Evolutionary conservation across 2,888 invertebrate species (phyloP), one percentile per base, ranked within the genome.

Genomic region (Drosophila ezoana): DNA sequence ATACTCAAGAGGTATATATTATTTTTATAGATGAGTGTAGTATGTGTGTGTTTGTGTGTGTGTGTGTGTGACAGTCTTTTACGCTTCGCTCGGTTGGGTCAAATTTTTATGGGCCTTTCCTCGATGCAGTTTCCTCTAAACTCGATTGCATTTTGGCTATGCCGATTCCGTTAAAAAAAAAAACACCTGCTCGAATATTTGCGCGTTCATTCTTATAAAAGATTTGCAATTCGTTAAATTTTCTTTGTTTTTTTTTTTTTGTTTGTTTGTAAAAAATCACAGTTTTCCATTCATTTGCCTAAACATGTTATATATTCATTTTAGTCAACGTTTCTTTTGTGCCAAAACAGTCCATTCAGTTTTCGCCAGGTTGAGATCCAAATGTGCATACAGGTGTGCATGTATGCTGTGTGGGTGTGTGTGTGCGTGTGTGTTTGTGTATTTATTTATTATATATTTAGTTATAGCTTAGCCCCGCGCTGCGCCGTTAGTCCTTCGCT

Each of bases 201-300:
- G 38, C 32, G 76, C 52, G 44, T 16, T 61, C 58, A 58, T 78
- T 3, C 58, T 66, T 59, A 48, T 66, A 63, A 76, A 83, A 78
- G 75, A 62, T 66, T 72, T 63, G 28, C n/a, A 43, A 45, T 53
- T 65, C 49, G 13, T 16, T 35, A 28, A 16, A 18, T 53, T 41
- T 8, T 32, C 38, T 48, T 18, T 10, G 2, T 23, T 38, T 52
- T 41, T 48, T 47, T 54, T 63, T 85, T 65, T 63, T 85, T 70
- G 82, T 83, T 75, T 51, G 28, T 76, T 76, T 84, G 79, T 87
- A 89, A 90, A 90, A 90, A 90, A 90, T 90, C 90, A 90, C 90
- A 90, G 90, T 91, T 90, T 91, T 86, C 79, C 60, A 56, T 61
- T 63, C 84, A 90, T 91, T 87, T 89, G 86, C 86, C 86, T 87